Conservation (phyloP, 1,140 invertebrate genomes). For the Hypsibius dujardini region DNA sequence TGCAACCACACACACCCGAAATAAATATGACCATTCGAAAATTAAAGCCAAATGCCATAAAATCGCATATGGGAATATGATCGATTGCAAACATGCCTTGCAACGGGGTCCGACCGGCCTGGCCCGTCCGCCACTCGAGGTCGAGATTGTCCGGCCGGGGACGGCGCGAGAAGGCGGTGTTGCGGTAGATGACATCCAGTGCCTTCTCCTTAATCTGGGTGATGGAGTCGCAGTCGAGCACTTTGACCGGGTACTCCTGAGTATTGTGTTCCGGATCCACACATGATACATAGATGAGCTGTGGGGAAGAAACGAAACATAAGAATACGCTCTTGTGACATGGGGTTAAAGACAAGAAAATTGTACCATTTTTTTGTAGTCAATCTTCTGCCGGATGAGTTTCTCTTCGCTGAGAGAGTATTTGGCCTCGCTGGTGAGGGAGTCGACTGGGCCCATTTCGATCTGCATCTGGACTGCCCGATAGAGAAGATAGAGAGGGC, state of each 20-base stretch:
- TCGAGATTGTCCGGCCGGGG: constrained; percentile 87
- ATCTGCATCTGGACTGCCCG: constrained; percentile 97
- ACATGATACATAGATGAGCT: constrained; percentile 67
- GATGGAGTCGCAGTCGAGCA: constrained; percentile 96
- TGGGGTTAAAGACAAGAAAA: constrained; percentile 25
- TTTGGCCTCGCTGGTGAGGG: constrained; percentile 84
- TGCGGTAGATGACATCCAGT: constrained; percentile 87
- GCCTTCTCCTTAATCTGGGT: constrained; percentile 98
- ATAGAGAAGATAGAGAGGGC: constrained; percentile 89
- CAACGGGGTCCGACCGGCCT: constrained; percentile 58
- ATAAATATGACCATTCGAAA: too few relatives aligned
- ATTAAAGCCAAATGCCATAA: too few relatives aligned
- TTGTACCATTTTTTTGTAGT: constrained; percentile 71
- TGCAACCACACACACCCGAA: too few relatives aligned
- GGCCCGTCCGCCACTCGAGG: constrained; percentile 82
- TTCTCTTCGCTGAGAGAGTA: constrained; percentile 98
- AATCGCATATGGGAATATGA: too few relatives aligned
- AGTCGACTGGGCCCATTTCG: constrained; percentile 95
- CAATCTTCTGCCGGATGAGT: constrained; percentile 86
- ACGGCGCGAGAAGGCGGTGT: constrained; percentile 81
- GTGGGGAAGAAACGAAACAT: constrained; percentile 54
- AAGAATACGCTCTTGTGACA: neutral
- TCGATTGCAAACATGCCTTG: constrained; percentile 35
- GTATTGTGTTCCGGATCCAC: constrained; percentile 75
- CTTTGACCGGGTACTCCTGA: constrained; percentile 64